Evolutionary conservation across 2,113 vertebrate genomes (phyloP).

Genomic region (Pyrgilauda ruficollis): DNA sequence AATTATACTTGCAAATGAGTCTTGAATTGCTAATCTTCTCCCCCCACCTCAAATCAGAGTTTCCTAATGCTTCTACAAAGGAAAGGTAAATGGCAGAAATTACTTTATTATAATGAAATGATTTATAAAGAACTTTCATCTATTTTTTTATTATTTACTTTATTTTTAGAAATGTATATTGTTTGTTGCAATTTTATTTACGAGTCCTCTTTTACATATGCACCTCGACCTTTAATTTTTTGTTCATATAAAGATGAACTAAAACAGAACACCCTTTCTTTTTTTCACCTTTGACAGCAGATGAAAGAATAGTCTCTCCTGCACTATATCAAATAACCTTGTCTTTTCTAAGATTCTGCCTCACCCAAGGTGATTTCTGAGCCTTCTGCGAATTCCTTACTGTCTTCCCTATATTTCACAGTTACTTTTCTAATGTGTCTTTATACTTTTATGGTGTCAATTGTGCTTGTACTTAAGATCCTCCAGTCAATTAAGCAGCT

Average conservation of each 20-base stretch:
- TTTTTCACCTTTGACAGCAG: not conserved
- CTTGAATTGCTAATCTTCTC: not conserved
- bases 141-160: not conserved
- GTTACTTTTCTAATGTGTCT: not conserved
- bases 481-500: not conserved
- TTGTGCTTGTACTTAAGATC: not conserved
- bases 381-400: not conserved
- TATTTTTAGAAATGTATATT: not conserved
- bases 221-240: not conserved
- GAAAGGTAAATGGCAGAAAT: not conserved
- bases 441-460: not conserved
- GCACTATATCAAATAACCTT: not conserved
- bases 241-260: not conserved
- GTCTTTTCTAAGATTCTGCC: not conserved
- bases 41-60: not conserved
- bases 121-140: not conserved
- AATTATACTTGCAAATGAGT: not conserved
- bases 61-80: not conserved
- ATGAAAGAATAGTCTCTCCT: not conserved
- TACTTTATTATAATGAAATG: not conserved
- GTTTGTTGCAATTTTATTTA: not conserved
- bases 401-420: not conserved
- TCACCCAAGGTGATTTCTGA: not conserved
- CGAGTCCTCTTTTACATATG: fast-evolving
- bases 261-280: not conserved